Evolutionary conservation across 2,113 vertebrate genomes (phyloP).

Genomic region (Narcine bancroftii): DNA sequence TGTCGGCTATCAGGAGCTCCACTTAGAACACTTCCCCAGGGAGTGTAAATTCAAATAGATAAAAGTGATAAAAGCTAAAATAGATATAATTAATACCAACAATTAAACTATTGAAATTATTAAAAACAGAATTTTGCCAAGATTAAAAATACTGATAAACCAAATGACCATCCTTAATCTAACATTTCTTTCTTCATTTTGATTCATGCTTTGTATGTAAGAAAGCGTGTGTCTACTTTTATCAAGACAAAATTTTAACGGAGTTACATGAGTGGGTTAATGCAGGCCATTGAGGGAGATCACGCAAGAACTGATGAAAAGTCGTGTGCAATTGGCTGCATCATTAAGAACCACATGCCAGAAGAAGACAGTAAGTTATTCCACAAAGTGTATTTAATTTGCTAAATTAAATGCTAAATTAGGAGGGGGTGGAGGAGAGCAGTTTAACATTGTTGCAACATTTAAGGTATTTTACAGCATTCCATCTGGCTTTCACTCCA

Average conservation of each 20-base stretch:
- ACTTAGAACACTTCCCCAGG: too few species aligned
- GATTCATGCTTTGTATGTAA: neutral
- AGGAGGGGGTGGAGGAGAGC: neutral
- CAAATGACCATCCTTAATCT: neutral
- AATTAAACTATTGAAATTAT: too few species aligned
- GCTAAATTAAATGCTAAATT: neutral
- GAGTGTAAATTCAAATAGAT: too few species aligned
- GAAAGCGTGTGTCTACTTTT: neutral
- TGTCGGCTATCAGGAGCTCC: too few species aligned
- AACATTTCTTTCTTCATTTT: neutral
- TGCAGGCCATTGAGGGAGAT: neutral
- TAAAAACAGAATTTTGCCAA: too few species aligned
- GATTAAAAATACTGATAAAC: neutral
- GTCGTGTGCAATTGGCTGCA: neutral
- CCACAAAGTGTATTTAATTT: neutral
- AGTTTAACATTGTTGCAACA: neutral
- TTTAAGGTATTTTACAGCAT: neutral
- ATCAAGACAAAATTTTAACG: neutral
- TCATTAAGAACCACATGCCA: neutral
- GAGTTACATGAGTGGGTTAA: neutral
- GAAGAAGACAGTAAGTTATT: neutral
- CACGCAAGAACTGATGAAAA: neutral
- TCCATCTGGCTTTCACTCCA: neutral
- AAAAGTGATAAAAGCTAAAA: too few species aligned
- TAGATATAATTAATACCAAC: too few species aligned